phyloP scores from a whole-genome alignment of 2,888 invertebrate species.

The Temnothorax ravouxi region DNA sequence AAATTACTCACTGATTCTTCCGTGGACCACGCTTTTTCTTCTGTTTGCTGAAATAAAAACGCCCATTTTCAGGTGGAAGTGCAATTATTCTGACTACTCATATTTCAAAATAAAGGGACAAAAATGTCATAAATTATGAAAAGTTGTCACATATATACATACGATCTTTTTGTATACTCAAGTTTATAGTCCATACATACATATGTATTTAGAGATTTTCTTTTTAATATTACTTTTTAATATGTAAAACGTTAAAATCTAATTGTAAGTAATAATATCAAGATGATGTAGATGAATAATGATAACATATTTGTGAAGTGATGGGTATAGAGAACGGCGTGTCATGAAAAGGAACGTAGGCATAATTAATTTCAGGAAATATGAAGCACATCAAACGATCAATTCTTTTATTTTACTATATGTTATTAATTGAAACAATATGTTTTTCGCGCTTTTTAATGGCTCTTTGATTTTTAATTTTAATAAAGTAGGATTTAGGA shows the following conservation, averaged over 20 bases:
- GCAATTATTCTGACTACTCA: conserved; percentile 46
- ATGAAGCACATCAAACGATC: conserved; percentile 65
- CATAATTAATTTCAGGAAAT: conserved; percentile 59
- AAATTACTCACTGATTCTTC: conserved; percentile 82
- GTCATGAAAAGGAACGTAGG: conserved; percentile 59
- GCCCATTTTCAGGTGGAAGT: conserved; percentile 62
- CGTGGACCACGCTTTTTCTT: conserved; percentile 84
- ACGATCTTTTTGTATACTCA: neutral
- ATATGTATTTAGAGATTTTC: neutral
- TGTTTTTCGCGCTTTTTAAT: conserved; percentile 55
- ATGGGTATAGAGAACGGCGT: conserved; percentile 80
- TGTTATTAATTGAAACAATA: conserved; percentile 48
- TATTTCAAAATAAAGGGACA: conserved; percentile 70
- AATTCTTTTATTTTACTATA: conserved; percentile 72
- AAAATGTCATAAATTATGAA: conserved; percentile 64
- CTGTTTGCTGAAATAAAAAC: conserved; percentile 84
- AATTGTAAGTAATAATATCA: conserved; percentile 19
- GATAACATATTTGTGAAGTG: conserved; percentile 18
- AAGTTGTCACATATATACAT: conserved; percentile 35
- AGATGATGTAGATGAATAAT: conserved; percentile 21
- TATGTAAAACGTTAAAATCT: neutral
- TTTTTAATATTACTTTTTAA: neutral
- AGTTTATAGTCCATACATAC: neutral
- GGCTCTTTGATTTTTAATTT: conserved; percentile 65
- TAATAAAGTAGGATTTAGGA: conserved; percentile 75